A percentile compares a stretch with the other conserved stretches of the same genome.
Conservation (phyloP, 2,888 invertebrate genomes). For the Atherix ibis region DNA sequence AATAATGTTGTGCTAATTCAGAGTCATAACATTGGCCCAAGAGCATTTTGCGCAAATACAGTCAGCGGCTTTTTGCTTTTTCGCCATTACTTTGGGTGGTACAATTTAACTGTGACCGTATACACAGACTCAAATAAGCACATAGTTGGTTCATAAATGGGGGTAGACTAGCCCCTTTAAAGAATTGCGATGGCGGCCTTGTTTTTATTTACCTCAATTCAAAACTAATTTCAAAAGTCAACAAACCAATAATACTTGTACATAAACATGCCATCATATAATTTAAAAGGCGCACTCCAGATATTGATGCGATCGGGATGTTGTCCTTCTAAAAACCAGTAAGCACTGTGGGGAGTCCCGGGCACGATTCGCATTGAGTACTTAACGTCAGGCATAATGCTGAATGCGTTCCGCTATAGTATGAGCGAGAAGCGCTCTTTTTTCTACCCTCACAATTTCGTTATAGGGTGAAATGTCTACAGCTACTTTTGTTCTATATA, state of each 20-base stretch:
- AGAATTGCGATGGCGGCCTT: conserved; percentile 2
- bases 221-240: conserved; percentile 32
- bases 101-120: background rate
- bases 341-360: too few species aligned
- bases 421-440: too few species aligned
- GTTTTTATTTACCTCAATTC: conserved; percentile 29
- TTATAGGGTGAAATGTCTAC: too few species aligned
- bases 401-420: too few species aligned
- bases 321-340: too few species aligned
- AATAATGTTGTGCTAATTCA: background rate
- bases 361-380: too few species aligned
- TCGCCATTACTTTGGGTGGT: conserved; percentile 2
- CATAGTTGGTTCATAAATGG: background rate
- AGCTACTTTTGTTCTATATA: too few species aligned
- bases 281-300: conserved; percentile 12
- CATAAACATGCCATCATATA: conserved; percentile 16
- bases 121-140: background rate
- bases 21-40: background rate
- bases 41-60: conserved; percentile 7
- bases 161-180: too few species aligned
- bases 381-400: too few species aligned
- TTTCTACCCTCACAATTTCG: too few species aligned
- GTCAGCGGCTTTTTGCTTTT: conserved; percentile 7
- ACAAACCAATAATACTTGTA: conserved; percentile 25
- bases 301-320: too few species aligned